Conservation (phyloP, 2,797 vertebrate species). For the Oreochromis mossambicus region DNA sequence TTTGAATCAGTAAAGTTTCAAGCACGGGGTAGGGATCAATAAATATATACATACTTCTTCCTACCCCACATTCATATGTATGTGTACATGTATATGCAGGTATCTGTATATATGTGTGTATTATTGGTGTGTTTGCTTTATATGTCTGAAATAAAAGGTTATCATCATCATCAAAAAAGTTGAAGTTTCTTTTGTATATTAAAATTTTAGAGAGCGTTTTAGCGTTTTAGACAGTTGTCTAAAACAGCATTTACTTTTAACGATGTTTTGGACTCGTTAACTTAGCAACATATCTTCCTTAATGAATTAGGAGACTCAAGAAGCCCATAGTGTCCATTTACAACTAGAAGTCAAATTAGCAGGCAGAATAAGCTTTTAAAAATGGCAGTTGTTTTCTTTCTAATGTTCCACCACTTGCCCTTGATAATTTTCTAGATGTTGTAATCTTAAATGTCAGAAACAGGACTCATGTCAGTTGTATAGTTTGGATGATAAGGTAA, state of each 20-base stretch:
- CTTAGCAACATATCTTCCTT: neutral
- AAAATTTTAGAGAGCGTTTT: neutral
- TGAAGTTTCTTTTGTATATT: neutral
- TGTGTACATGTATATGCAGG: neutral
- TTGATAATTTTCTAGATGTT: neutral
- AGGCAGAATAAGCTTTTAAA: neutral
- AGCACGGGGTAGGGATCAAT: neutral
- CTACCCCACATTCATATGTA: neutral
- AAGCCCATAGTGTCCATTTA: neutral
- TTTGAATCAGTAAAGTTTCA: neutral
- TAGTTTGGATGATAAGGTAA: neutral
- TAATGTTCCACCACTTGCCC: neutral
- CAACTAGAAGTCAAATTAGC: rapidly evolving
- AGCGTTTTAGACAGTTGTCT: neutral
- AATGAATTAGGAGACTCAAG: neutral
- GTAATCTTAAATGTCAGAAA: neutral
- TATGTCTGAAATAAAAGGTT: neutral
- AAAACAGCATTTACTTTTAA: neutral
- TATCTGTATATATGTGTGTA: neutral
- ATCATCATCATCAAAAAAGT: neutral
- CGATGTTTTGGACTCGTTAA: neutral
- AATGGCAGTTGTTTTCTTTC: neutral
- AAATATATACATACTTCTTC: neutral
- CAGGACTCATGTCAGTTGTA: neutral
- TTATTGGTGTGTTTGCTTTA: neutral